phyloP scores from a whole-genome alignment of 2,888 invertebrate genomes.

The Atethmia centrago region DNA sequence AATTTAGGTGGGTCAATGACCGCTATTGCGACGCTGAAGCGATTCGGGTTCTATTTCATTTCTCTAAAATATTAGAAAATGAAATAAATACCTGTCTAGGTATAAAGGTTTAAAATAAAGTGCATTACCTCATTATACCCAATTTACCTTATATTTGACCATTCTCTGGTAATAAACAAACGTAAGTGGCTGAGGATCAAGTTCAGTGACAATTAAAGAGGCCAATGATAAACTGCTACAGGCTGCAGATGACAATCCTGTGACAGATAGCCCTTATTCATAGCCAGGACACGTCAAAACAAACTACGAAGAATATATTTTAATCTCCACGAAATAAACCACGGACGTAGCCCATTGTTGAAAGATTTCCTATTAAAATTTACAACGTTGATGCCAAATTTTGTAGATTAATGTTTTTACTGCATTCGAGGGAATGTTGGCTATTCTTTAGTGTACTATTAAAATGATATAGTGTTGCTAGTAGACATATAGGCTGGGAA shows the following conservation, averaged over 20 bases:
- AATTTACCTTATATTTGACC: neutral
- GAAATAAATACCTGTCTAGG: too few species aligned
- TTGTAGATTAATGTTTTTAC: conserved; percentile 56
- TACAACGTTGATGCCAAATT: conserved; percentile 64
- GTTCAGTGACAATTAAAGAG: neutral
- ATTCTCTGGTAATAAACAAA: neutral
- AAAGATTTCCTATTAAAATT: conserved; percentile 63
- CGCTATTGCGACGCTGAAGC: too few species aligned
- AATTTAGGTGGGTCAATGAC: too few species aligned
- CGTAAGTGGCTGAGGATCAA: neutral
- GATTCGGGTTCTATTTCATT: too few species aligned
- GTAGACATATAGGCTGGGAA: conserved; percentile 54
- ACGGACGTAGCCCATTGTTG: conserved; percentile 39
- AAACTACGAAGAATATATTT: conserved; percentile 1
- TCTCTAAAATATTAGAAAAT: too few species aligned
- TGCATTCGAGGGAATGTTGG: conserved; percentile 41
- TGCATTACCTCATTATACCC: neutral
- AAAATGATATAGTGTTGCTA: conserved; percentile 55
- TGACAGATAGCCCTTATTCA: neutral
- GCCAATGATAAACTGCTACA: neutral
- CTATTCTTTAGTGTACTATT: conserved; percentile 58
- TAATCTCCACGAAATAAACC: conserved; percentile 36
- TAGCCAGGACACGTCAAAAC: conserved; percentile 15
- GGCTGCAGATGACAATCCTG: neutral
- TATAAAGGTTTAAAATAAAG: neutral